Base-by-base conservation (phyloP, 2,888 invertebrate genomes). In the Resseliella maxima region DNA sequence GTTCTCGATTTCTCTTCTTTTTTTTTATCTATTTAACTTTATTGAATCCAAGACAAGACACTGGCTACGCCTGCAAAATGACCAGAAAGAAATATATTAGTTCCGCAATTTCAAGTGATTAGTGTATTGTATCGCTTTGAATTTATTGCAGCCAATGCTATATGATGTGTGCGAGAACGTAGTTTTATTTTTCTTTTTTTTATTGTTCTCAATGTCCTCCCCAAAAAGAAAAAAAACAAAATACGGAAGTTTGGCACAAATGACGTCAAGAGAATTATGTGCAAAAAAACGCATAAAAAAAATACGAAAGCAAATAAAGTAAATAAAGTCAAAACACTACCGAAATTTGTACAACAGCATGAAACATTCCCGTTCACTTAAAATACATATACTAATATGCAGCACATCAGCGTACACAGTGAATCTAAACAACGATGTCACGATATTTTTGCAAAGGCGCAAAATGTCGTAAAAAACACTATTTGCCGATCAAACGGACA, bases 401-500 rank as follows among this genome's bases (percentile, higher is more conserved):
- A n/a, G n/a, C n/a, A n/a, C n/a, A n/a, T n/a, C n/a, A n/a, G n/a
- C n/a, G n/a, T n/a, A 27, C 24, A 8, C 64, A 64, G 1, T 38
- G 83, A 3, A 83, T 83, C 3, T 8, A n/a, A 6, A 12, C 41
- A 8, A 12, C 12, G 41, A 46, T 85, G 85, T 10, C 31, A 46
- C 31, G n/a, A 31, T 54, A 2, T 36, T 64, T n/a, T 27, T 38
- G 41, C 72, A n/a, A 83, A 31, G 0, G 83, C 83, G 38, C 83
- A 83, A 83, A 85, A 86, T 85, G 50, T 86, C 86, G 89, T 90
- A 90, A 90, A 90, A 90, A 90, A 90, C 90, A 90, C 90, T 91
- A 91, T 91, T 90, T 90, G 91, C 90, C 90, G 91, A 91, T 91
- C 90, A 90, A 50, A 90, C 89, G 90, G 89, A 90, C 90, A 89